Percentiles rank a stretch among this genome's conserved stretches.
phyloP scores from a whole-genome alignment of 1,140 invertebrate genomes.

The Pissodes strobi region DNA sequence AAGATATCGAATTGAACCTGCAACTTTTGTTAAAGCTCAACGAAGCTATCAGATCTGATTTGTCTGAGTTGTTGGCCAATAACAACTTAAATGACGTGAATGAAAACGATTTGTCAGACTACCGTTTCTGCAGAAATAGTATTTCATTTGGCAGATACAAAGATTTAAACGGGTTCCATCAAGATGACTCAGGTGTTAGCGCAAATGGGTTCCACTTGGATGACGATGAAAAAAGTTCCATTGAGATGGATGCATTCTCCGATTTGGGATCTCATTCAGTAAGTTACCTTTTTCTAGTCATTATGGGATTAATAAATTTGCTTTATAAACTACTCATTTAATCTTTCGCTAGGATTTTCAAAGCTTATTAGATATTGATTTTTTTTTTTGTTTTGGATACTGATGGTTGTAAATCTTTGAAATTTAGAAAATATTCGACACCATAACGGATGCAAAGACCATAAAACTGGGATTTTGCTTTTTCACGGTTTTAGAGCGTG shows the following conservation, averaged over 20 bases:
- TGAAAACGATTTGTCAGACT: conserved; percentile 1
- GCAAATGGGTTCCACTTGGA: conserved; percentile 13
- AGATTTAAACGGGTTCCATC: conserved; percentile 16
- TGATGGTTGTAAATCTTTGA: too few species aligned
- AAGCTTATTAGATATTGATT: too few species aligned
- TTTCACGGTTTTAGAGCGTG: too few species aligned
- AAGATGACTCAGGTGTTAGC: conserved; percentile 21
- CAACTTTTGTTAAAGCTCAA: conserved; percentile 39
- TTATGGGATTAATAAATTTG: neutral
- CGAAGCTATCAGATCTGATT: conserved; percentile 42
- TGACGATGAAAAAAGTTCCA: conserved; percentile 29
- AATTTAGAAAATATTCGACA: too few species aligned
- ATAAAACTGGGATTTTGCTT: too few species aligned
- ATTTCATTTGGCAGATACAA: conserved; percentile 7
- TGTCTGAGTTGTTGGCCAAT: conserved; percentile 40
- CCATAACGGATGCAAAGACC: too few species aligned
- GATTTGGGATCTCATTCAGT: conserved; percentile 28
- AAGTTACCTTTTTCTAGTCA: conserved; percentile 14
- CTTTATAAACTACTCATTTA: too few species aligned
- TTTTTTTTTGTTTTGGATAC: too few species aligned
- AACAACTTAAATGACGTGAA: conserved; percentile 25
- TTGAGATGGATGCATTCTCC: conserved; percentile 24
- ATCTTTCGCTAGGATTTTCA: too few species aligned
- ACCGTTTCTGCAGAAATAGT: conserved; percentile 16
- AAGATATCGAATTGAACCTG: conserved; percentile 34